A percentile compares a stretch with the other conserved stretches of the same genome.
phyloP scores from a whole-genome alignment of 2,888 invertebrate species.

The Drosophila neonasuta region DNA sequence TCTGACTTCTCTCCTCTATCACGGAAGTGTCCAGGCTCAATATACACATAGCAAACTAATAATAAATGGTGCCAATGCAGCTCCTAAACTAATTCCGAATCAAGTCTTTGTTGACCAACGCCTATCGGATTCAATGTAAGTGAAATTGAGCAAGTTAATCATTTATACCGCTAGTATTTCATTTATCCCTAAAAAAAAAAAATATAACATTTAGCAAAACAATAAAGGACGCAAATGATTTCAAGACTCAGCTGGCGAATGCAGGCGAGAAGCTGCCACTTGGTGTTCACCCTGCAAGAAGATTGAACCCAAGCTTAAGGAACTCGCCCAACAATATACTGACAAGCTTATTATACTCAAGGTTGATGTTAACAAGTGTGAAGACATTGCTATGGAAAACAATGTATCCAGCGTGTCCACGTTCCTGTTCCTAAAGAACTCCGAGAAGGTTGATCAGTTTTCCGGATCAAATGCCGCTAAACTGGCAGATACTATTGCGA shows the following conservation, averaged over 20 bases:
- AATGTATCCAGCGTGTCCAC: constrained; percentile 94
- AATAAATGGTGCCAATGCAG: too few species aligned
- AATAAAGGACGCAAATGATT: constrained; percentile 83
- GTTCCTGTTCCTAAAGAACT: constrained; percentile 91
- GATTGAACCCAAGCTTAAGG: constrained; percentile 91
- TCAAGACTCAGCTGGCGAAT: constrained; percentile 86
- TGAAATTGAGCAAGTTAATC: too few species aligned
- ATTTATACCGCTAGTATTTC: too few species aligned
- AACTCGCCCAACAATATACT: constrained; percentile 85
- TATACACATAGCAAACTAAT: too few species aligned
- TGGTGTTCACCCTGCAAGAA: constrained; percentile 97
- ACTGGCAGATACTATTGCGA: constrained; percentile 85
- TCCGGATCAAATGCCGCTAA: constrained; percentile 90
- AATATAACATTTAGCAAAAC: too few species aligned
- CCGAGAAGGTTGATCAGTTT: constrained; percentile 87
- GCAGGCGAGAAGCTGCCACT: constrained; percentile 90
- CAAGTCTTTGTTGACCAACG: too few species aligned
- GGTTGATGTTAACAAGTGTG: constrained; percentile 94
- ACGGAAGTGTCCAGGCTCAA: neutral
- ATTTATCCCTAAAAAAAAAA: too few species aligned
- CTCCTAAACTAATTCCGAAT: too few species aligned
- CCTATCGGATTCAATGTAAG: too few species aligned
- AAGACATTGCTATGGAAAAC: constrained; percentile 90
- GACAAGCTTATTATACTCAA: constrained; percentile 84
- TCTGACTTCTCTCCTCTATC: neutral